These are phyloP conservation scores for Muricea muricata DNA, from an alignment of 92 coral and sea anemone genomes.

Conservation along the genomic window DNA sequence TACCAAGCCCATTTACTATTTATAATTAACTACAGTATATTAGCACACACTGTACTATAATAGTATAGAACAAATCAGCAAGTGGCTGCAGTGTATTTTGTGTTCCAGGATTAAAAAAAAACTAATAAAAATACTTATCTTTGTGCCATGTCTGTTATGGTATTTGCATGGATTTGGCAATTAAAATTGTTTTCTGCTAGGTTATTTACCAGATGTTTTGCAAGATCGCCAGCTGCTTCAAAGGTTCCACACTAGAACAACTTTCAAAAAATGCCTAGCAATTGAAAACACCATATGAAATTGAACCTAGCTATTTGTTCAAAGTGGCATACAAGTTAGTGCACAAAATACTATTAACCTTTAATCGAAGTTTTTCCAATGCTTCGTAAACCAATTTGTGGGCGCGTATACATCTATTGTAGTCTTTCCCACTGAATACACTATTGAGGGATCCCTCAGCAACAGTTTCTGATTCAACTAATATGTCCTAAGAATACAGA, in stretches of 20 bases:
- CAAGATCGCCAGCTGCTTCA: background rate
- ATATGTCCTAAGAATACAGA: background rate
- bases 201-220: background rate
- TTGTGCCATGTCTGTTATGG: background rate
- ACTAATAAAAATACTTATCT: no score
- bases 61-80: no score
- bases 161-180: background rate
- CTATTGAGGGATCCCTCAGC: background rate
- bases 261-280: conserved; percentile 25
- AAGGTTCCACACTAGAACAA: background rate
- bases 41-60: no score
- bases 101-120: no score
- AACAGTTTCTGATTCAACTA: conserved; percentile 5
- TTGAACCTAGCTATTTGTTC: no score
- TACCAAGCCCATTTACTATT: no score
- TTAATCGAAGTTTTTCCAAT: conserved; percentile 24
- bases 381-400: conserved; percentile 15
- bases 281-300: no score
- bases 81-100: no score
- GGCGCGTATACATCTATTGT: background rate
- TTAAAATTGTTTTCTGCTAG: background rate
- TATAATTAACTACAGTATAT: no score
- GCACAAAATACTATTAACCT: no score
- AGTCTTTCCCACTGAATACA: background rate
- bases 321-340: no score